These are phyloP conservation scores for Pristionchus mayeri DNA, from an alignment of 2,888 invertebrate genomes.

Conservation along the genomic window DNA sequence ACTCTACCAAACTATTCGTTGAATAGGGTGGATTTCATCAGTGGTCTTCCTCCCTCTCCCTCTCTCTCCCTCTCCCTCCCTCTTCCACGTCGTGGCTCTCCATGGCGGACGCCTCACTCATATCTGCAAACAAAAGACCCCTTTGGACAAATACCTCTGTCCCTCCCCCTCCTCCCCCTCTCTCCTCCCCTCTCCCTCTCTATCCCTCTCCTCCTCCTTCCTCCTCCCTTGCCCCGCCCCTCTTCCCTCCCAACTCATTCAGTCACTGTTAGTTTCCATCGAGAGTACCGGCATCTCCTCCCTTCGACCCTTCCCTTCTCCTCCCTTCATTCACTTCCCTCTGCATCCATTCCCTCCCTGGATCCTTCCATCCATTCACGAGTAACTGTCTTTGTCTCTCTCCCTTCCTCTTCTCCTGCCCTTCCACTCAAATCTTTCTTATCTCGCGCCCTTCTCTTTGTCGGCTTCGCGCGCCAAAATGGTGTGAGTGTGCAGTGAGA, in stretches of 20 bases:
- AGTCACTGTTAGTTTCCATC: constrained; percentile 27
- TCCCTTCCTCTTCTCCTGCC: not conserved
- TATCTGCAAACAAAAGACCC: constrained; percentile 37
- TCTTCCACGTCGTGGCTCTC: constrained; percentile 21
- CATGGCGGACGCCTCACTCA: constrained; percentile 10
- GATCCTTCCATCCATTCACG: not conserved
- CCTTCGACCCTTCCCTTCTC: no score
- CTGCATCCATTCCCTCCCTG: no score
- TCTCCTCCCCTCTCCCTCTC: not conserved
- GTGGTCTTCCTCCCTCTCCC: no score
- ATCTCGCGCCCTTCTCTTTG: not conserved
- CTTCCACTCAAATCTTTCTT: constrained; percentile 9
- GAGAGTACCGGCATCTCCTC: not conserved
- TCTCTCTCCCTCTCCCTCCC: not conserved
- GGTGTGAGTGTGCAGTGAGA: not conserved
- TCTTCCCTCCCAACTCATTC: constrained; percentile 28
- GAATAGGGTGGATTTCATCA: no score
- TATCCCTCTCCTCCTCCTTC: not conserved
- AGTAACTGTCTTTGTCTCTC: not conserved
- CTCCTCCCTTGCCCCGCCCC: not conserved
- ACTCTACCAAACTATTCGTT: no score
- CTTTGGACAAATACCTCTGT: constrained; percentile 28
- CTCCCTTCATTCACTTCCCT: no score
- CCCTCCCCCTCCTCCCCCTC: not conserved
- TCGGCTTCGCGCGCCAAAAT: constrained; percentile 7